Evolutionary conservation across 2,797 vertebrate species (phyloP).

Genomic region (Phoebastria nigripes): DNA sequence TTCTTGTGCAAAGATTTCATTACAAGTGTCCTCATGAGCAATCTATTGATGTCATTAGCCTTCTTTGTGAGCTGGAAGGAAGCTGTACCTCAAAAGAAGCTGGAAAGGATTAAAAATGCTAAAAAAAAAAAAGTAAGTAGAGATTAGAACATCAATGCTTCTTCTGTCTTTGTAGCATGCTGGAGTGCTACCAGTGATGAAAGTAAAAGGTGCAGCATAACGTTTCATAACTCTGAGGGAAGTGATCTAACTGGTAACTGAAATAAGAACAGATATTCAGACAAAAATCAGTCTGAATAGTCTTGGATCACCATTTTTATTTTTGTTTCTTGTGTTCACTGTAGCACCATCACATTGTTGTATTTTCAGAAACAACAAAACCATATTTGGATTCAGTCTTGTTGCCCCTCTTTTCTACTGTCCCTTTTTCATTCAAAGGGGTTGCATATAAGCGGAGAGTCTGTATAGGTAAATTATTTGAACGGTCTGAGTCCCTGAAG

Average conservation of each 20-base stretch:
- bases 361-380: not conserved
- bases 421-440: not conserved
- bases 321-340: not conserved
- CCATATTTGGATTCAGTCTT: not conserved
- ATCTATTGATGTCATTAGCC: slow-evolving; percentile 23
- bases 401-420: not conserved
- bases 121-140: not conserved
- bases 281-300: not conserved
- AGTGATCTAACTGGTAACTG: not conserved
- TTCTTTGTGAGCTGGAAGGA: slow-evolving; percentile 41
- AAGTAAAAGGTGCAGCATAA: not conserved
- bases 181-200: not conserved
- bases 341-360: not conserved
- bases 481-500: not conserved
- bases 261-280: not conserved
- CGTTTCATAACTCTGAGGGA: not conserved
- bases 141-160: not conserved
- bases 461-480: not conserved
- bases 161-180: not conserved
- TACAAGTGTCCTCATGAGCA: slow-evolving; percentile 15
- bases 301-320: not conserved
- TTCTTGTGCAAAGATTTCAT: slow-evolving; percentile 17
- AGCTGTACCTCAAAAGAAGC: slow-evolving; percentile 32
- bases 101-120: slow-evolving; percentile 40
- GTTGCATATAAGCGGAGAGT: not conserved